Conservation (phyloP, 2,797 vertebrate genomes). For the Smutsia gigantea region DNA sequence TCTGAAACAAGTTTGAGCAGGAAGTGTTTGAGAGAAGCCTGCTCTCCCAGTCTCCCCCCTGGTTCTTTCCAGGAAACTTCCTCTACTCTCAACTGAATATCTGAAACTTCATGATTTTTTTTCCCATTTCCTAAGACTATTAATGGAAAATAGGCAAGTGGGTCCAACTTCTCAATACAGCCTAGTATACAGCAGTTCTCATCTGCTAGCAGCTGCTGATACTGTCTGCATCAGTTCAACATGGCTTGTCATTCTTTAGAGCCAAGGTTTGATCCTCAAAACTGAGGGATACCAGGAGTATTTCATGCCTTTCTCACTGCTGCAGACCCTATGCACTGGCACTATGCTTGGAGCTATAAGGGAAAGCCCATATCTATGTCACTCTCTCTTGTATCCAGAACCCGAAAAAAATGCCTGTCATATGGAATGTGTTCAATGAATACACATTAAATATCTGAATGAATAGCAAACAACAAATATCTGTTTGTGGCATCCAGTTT, state of each 20-base stretch:
- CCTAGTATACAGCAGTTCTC: neutral
- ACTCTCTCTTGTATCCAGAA: neutral
- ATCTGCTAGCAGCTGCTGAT: neutral
- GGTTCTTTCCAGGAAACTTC: conserved; percentile 26
- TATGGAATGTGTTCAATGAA: neutral
- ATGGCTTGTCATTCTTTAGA: neutral
- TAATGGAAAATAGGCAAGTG: neutral
- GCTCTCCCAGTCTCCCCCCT: conserved; percentile 23
- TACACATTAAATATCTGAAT: neutral
- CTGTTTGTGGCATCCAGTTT: neutral
- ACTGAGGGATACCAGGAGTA: neutral
- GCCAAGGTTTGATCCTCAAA: neutral
- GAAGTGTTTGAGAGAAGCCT: conserved; percentile 61
- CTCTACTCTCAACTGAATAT: conserved; percentile 31
- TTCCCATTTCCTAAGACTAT: neutral
- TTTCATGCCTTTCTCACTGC: fast-evolving
- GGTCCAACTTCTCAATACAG: neutral
- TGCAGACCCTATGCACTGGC: fast-evolving
- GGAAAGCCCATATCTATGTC: neutral
- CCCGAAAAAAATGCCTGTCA: neutral
- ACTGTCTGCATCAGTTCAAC: neutral
- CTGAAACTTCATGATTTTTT: conserved; percentile 40
- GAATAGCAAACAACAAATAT: neutral
- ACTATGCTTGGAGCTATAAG: neutral
- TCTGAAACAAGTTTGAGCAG: conserved; percentile 63